A percentile compares a stretch with the other conserved stretches of the same genome.
These are phyloP conservation scores for Myrmecophaga tridactyla DNA, from an alignment of 2,113 vertebrate genomes.

Conservation along the genomic window DNA sequence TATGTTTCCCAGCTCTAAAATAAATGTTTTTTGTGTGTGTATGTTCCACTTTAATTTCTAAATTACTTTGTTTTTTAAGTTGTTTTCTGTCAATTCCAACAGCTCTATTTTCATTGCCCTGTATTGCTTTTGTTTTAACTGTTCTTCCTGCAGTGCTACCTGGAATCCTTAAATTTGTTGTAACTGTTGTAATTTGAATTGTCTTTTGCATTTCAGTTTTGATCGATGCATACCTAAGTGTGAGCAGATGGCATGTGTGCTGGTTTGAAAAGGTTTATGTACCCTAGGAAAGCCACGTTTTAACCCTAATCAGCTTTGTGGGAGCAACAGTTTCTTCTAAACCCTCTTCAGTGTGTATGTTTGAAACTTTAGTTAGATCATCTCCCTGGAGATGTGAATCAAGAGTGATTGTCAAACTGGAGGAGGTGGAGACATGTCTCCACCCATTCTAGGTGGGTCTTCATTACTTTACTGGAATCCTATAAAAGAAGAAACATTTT, in stretches of 20 bases:
- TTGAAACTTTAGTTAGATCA: too few relatives aligned
- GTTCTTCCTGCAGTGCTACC: not conserved
- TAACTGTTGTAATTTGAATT: not conserved
- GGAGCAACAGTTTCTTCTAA: too few relatives aligned
- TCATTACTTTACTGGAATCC: too few relatives aligned
- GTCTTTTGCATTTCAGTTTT: not conserved
- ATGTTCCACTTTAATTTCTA: not conserved
- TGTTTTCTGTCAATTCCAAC: not conserved
- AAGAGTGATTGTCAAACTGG: too few relatives aligned
- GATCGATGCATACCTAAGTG: not conserved
- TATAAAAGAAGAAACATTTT: too few relatives aligned
- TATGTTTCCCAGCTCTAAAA: not conserved
- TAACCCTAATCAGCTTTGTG: too few relatives aligned
- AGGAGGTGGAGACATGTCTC: too few relatives aligned
- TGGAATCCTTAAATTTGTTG: not conserved
- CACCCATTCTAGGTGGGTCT: too few relatives aligned
- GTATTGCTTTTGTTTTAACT: not conserved
- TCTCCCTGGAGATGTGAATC: too few relatives aligned
- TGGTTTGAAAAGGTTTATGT: too few relatives aligned
- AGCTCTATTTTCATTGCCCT: not conserved
- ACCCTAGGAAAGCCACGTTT: too few relatives aligned
- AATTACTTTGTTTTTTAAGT: not conserved
- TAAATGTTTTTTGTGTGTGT: not conserved
- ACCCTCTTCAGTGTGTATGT: too few relatives aligned
- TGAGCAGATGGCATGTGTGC: not conserved